These are phyloP conservation scores for Teleogryllus occipitalis DNA, from an alignment of 1,140 invertebrate genomes.

Conservation along the genomic window DNA sequence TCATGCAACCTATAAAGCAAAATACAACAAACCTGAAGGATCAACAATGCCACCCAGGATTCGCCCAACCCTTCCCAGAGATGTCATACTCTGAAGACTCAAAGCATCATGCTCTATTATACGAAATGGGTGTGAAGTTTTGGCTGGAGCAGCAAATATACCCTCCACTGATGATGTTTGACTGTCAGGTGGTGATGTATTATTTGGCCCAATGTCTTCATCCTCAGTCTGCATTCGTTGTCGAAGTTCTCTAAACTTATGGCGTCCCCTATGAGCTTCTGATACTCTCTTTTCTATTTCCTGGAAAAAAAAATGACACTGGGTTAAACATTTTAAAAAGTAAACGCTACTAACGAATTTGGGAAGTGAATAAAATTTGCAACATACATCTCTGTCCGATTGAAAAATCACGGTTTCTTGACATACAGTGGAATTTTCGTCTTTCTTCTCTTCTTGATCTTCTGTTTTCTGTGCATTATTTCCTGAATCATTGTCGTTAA, in stretches of 20 bases:
- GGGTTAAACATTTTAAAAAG: background rate
- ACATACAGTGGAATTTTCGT: background rate
- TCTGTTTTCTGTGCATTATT: background rate
- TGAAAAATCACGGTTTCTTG: background rate
- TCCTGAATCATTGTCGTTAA: background rate
- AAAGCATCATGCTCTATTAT: conserved; percentile 80
- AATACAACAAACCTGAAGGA: conserved; percentile 34
- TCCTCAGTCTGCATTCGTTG: conserved; percentile 76
- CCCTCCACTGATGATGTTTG: conserved; percentile 63
- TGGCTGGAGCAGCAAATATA: conserved; percentile 43
- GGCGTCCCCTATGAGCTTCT: conserved; percentile 42
- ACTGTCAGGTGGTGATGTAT: conserved; percentile 66
- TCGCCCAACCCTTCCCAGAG: conserved; percentile 66
- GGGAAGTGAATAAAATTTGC: background rate
- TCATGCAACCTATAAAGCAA: background rate
- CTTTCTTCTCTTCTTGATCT: background rate
- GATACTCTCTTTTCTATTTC: conserved; percentile 7
- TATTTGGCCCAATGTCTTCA: conserved; percentile 53
- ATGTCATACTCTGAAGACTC: conserved; percentile 78
- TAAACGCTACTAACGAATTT: background rate
- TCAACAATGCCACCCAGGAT: conserved; percentile 57
- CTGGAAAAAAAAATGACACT: background rate
- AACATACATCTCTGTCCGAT: background rate
- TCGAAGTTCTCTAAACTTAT: conserved; percentile 70
- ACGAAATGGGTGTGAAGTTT: conserved; percentile 64